Evolutionary conservation across 2,113 vertebrate species (phyloP).

Genomic region (Microtus richardsoni): DNA sequence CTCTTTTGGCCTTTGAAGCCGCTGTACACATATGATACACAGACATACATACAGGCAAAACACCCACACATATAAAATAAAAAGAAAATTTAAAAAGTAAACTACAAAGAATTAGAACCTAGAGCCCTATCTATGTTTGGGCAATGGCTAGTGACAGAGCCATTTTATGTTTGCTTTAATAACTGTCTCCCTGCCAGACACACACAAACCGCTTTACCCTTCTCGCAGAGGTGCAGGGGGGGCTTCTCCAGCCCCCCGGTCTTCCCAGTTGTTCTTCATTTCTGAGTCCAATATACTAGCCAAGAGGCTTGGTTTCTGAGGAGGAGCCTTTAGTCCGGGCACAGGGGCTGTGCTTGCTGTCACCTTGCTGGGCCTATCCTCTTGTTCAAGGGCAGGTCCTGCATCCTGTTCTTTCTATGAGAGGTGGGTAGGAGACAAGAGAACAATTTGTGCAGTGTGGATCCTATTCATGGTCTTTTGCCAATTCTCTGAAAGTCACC

Average conservation of each 20-base stretch:
- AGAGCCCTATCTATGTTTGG: background rate
- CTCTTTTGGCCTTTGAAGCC: background rate
- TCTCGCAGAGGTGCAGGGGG: conserved; percentile 76
- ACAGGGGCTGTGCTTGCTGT: background rate
- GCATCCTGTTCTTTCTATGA: conserved; percentile 75
- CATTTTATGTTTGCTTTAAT: background rate
- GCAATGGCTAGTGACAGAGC: background rate
- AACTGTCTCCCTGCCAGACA: background rate
- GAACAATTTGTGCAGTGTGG: background rate
- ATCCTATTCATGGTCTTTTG: background rate
- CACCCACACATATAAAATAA: background rate
- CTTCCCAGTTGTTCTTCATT: conserved; percentile 71
- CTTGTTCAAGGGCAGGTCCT: conserved; percentile 55
- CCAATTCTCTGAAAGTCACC: background rate
- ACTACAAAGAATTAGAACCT: conserved; percentile 17
- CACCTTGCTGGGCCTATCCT: conserved; percentile 59
- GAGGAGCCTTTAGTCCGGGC: background rate
- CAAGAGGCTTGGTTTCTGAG: conserved; percentile 54
- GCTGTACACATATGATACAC: background rate
- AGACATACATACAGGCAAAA: background rate
- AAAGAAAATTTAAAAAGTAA: background rate
- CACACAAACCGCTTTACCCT: background rate
- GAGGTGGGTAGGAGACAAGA: background rate
- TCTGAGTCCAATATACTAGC: conserved; percentile 60
- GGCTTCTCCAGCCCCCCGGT: conserved; percentile 74